Percentiles rank a stretch among this genome's conserved stretches.
Conservation (phyloP, 2,888 invertebrate genomes). For the Nomada lathburiana region DNA sequence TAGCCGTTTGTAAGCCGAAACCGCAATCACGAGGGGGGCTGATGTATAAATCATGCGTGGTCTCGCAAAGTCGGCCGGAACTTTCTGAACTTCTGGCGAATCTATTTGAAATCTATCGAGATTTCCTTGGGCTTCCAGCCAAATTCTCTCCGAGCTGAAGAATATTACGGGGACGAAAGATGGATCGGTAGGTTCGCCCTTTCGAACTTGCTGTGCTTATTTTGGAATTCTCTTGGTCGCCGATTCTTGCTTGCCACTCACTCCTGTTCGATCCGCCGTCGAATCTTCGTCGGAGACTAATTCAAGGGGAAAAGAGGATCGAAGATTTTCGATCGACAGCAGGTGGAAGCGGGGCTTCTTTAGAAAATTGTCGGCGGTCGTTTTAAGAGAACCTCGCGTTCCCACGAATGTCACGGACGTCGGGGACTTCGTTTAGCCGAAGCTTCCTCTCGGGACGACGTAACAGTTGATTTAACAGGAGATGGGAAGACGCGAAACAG, state of each 20-base stretch:
- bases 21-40: background rate
- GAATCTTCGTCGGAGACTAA: background rate
- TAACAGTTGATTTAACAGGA: slow-evolving; percentile 30
- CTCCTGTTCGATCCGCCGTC: background rate
- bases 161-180: slow-evolving; percentile 31
- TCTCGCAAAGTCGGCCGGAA: background rate
- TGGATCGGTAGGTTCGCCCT: slow-evolving; percentile 2
- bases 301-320: background rate
- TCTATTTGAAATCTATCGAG: slow-evolving; percentile 22
- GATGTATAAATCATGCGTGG: slow-evolving; percentile 17
- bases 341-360: background rate
- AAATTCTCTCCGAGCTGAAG: slow-evolving; percentile 22
- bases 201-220: slow-evolving; percentile 16
- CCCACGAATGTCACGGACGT: slow-evolving; percentile 19
- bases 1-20: background rate
- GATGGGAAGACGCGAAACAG: slow-evolving; percentile 24
- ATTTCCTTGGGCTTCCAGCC: slow-evolving; percentile 36
- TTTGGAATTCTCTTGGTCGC: background rate
- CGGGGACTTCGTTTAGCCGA: slow-evolving; percentile 19
- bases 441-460: slow-evolving; percentile 24
- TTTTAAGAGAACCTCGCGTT: slow-evolving; percentile 16
- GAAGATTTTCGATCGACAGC: slow-evolving; percentile 8
- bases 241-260: background rate
- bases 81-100: background rate
- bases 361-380: background rate